Conservation (phyloP, 1,140 invertebrate species). For the Zaprionus taronus region DNA sequence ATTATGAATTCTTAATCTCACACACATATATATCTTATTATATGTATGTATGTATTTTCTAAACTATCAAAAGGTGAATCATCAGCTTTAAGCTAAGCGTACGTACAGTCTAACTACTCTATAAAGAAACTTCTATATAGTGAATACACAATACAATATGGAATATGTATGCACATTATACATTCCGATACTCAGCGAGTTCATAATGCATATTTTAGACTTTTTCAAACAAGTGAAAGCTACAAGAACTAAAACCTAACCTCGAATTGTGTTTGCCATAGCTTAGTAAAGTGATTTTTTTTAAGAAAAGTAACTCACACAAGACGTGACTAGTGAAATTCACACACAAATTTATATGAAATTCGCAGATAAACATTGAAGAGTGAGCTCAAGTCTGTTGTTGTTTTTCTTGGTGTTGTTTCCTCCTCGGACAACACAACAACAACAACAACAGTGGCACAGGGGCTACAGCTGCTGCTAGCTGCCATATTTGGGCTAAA, state of each 20-base stretch:
- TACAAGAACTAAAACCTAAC: slow-evolving; percentile 8
- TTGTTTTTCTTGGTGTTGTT: slow-evolving; percentile 14
- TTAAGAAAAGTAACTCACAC: background rate
- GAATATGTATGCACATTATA: background rate
- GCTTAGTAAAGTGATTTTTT: background rate
- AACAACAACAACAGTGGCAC: slow-evolving; percentile 21
- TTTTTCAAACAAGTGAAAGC: background rate
- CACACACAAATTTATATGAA: background rate
- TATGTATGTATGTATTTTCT: no score
- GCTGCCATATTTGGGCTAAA: slow-evolving; percentile 49
- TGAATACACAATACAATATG: background rate
- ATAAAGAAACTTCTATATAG: background rate
- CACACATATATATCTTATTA: no score
- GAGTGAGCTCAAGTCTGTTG: background rate
- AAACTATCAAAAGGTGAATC: background rate
- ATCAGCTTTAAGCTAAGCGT: background rate
- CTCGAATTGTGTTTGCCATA: slow-evolving; percentile 1
- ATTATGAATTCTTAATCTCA: no score
- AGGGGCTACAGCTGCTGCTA: slow-evolving; percentile 38
- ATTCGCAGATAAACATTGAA: slow-evolving; percentile 7
- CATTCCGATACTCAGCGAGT: background rate
- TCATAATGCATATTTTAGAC: background rate
- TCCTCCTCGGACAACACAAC: no score
- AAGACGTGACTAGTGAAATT: background rate
- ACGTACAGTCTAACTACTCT: background rate